Base-by-base conservation (phyloP, 2,113 vertebrate genomes). In the Cephalopterus ornatus region DNA sequence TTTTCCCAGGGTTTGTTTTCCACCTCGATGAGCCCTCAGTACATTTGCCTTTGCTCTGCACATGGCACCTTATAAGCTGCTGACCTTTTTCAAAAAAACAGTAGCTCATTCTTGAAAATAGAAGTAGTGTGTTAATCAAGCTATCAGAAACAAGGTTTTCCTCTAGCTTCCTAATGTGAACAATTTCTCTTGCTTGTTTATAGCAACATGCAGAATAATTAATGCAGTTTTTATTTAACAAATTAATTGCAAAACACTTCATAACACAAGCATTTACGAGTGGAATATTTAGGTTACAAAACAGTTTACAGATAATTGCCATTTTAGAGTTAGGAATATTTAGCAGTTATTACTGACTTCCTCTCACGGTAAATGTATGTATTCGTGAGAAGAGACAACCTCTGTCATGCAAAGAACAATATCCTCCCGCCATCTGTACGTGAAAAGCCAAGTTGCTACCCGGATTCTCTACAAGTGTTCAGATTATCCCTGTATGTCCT, bases 21-120 rank as follows among this genome's bases (percentile, higher is more conserved):
- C 16, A 46, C 4, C 4, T 3, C 4, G 1, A 15, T 9, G 9
- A 4, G 2, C 8, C 30, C 2, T 50, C 6, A 10, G 33, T 27
- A 18, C 6, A 49, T 20, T 24, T 26, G 12, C 5, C 23, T 65
- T 72, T 77, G 13, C 4, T 37, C 42, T 61, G 13, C 14, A 26
- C n/a, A 33, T 33, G 14, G 6, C 6, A 63, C 7, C 12, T 52
- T 81, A 8, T 28, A 49, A 63, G 3, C 55, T 62, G 15, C 33
- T 83, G 22, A 10, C 3, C 11, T 82, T 61, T 66, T 74, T 33
- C 14, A 44, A 44, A 74, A 76, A 44, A 18, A 0, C 16, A 19
- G 6, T 10, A 59, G 23, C 7, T 74, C 24, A 26, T 62, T 88
- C 37, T 70, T 88, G 27, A 41, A 74, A 75, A 53, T 9, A 74